A percentile compares a stretch with the other conserved stretches of the same genome.
phyloP scores from a whole-genome alignment of 2,797 vertebrate genomes.

The Euthynnus affinis region DNA sequence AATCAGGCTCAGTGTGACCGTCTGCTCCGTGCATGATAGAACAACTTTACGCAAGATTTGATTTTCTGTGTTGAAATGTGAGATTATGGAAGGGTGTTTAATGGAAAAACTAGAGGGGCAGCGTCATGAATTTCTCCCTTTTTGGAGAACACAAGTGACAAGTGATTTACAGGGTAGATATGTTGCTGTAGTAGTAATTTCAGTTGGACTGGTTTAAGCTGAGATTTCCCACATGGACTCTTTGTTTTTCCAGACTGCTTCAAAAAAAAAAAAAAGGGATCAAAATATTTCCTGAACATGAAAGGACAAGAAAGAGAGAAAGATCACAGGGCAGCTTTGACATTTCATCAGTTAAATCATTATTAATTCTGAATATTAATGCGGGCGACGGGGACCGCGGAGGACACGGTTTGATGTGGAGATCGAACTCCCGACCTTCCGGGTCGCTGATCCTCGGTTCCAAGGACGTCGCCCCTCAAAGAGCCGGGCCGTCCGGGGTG shows the following conservation, averaged over 20 bases:
- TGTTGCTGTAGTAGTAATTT: no score
- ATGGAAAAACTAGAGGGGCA: no score
- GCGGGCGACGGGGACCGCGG: background rate
- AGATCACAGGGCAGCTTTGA: slow-evolving; percentile 26
- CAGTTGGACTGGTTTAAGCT: background rate
- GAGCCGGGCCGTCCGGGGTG: background rate
- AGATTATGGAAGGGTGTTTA: no score
- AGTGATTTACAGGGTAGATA: no score
- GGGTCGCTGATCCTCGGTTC: slow-evolving; percentile 29
- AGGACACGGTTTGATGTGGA: slow-evolving; percentile 17
- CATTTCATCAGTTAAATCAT: slow-evolving; percentile 59
- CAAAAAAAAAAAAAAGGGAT: slow-evolving; percentile 1
- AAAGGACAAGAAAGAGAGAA: background rate
- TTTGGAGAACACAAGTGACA: no score
- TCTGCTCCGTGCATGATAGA: no score
- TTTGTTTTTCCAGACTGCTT: background rate
- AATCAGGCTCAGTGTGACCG: no score
- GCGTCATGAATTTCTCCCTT: no score
- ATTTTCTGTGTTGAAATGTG: no score
- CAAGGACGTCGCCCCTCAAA: slow-evolving; percentile 34
- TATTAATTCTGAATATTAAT: slow-evolving; percentile 44
- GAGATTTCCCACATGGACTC: background rate
- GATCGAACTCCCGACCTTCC: slow-evolving; percentile 14
- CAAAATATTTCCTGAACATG: background rate
- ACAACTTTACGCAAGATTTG: no score